Percentiles rank a stretch among this genome's conserved stretches.
These are phyloP conservation scores for Rhinoptilus africanus DNA, from an alignment of 2,113 vertebrate genomes.

Conservation along the genomic window DNA sequence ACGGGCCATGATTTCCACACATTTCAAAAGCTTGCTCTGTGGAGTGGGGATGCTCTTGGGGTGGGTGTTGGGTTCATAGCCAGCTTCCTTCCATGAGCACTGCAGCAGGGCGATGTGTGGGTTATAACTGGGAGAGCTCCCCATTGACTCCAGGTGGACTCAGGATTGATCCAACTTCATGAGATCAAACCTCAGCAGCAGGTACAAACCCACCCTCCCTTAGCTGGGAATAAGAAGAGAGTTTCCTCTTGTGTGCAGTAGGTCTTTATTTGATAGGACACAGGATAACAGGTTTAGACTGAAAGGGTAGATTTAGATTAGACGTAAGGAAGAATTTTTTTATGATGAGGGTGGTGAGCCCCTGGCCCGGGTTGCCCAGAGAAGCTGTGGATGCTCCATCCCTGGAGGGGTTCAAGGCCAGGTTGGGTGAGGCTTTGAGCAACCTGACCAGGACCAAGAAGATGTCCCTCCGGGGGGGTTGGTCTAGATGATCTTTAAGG, in stretches of 20 bases:
- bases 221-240: background rate
- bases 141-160: background rate
- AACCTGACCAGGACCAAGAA: background rate
- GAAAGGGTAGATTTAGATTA: no score
- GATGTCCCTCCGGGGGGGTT: no score
- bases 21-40: background rate
- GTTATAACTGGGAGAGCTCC: background rate
- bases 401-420: background rate
- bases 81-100: rapidly evolving
- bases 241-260: background rate
- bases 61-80: background rate
- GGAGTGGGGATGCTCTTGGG: background rate
- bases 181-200: background rate
- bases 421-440: background rate
- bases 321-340: rapidly evolving
- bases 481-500: rapidly evolving
- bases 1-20: rapidly evolving
- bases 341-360: rapidly evolving
- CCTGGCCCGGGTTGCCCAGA: background rate
- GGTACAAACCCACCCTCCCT: background rate
- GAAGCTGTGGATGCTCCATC: background rate
- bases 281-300: background rate
- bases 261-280: background rate
- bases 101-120: background rate
- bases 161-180: background rate